Percentiles rank a stretch among this genome's conserved stretches.
These are phyloP conservation scores for Polyommatus iphigenia DNA, from an alignment of 2,888 invertebrate species.

Conservation along the genomic window DNA sequence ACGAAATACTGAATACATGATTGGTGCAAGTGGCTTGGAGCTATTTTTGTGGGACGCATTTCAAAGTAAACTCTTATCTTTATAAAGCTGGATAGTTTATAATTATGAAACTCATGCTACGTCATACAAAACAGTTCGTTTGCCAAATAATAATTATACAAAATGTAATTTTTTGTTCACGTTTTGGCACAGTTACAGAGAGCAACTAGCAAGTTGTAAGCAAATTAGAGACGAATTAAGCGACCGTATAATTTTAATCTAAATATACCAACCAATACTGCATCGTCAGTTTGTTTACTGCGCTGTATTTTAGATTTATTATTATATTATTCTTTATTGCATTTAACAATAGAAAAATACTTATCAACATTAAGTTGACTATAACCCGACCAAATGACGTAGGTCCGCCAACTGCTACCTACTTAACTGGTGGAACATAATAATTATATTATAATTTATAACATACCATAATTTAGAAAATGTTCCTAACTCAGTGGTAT, in stretches of 20 bases:
- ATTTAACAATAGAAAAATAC: background rate
- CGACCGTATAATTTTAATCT: slow-evolving; percentile 18
- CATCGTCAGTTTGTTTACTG: slow-evolving; percentile 4
- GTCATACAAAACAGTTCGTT: background rate
- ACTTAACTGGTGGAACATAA: too few relatives aligned
- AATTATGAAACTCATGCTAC: background rate
- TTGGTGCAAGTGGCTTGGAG: too few relatives aligned
- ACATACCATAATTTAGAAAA: too few relatives aligned
- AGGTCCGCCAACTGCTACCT: too few relatives aligned
- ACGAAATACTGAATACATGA: too few relatives aligned
- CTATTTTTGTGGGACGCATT: background rate
- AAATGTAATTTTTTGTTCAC: slow-evolving; percentile 15
- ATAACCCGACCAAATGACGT: too few relatives aligned
- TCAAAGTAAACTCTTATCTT: background rate
- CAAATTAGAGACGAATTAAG: slow-evolving; percentile 26
- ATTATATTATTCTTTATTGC: background rate
- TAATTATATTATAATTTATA: too few relatives aligned
- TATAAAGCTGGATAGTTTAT: background rate
- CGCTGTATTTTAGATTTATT: background rate
- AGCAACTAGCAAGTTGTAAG: slow-evolving; percentile 9
- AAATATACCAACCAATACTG: background rate
- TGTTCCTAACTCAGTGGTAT: too few relatives aligned
- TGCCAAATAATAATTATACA: slow-evolving; percentile 26
- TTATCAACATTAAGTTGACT: too few relatives aligned
- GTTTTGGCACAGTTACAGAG: slow-evolving; percentile 20